These are phyloP conservation scores for Apodemus sylvaticus DNA, from an alignment of 2,113 vertebrate species.

Conservation along the genomic window DNA sequence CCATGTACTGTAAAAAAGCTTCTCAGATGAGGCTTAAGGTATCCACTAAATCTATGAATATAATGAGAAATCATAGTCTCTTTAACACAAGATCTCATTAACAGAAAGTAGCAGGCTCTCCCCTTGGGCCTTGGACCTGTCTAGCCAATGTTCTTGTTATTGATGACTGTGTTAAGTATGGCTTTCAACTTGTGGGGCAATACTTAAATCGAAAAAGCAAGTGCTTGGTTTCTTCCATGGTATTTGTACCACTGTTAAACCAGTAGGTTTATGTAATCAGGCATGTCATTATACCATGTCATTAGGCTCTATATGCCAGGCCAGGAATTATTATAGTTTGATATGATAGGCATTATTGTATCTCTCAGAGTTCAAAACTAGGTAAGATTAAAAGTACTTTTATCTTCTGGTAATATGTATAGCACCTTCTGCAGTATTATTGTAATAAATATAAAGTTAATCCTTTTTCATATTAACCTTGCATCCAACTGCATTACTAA, in stretches of 20 bases:
- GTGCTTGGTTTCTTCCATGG: background rate
- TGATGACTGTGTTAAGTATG: background rate
- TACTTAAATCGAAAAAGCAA: background rate
- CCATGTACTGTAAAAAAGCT: background rate
- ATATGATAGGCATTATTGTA: background rate
- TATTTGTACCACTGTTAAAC: background rate
- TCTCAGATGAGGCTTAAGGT: background rate
- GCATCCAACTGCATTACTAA: background rate
- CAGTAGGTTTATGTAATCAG: background rate
- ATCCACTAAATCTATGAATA: background rate
- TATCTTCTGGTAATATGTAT: background rate
- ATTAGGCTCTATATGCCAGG: background rate
- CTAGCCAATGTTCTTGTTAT: background rate
- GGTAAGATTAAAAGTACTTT: background rate
- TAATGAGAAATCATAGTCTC: background rate
- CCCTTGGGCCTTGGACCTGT: background rate
- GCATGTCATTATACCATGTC: no score
- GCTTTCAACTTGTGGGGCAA: background rate
- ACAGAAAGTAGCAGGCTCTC: background rate
- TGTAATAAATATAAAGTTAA: conserved; percentile 41
- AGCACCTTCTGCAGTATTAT: background rate
- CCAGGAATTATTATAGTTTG: background rate
- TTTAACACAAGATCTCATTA: background rate
- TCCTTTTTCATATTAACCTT: conserved; percentile 8
- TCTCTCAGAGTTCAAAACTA: background rate